These are phyloP conservation scores for Nothura maculosa DNA, from an alignment of 2,797 vertebrate species.

Conservation along the genomic window DNA sequence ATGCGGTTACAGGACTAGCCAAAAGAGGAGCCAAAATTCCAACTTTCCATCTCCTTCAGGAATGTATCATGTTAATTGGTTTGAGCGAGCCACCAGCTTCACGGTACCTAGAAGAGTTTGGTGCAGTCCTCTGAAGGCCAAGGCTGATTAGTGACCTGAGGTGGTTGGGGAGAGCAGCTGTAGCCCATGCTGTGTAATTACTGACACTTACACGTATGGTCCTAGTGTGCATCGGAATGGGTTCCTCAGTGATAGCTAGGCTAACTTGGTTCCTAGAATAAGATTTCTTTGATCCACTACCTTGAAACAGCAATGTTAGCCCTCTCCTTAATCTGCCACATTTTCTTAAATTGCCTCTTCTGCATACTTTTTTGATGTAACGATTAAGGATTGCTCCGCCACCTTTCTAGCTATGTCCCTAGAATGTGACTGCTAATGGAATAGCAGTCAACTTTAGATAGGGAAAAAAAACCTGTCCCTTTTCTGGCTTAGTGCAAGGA, in stretches of 20 bases:
- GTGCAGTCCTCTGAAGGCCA: not conserved
- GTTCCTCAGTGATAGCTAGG: not conserved
- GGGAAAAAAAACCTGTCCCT: not conserved
- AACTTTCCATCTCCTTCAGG: not conserved
- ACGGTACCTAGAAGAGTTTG: not conserved
- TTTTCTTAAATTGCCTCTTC: not conserved
- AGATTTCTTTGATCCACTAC: not conserved
- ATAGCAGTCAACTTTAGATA: not conserved
- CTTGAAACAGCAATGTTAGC: not conserved
- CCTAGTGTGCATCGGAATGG: not conserved
- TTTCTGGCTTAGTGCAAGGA: not conserved
- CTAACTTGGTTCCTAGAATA: not conserved
- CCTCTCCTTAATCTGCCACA: not conserved
- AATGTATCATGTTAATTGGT: accelerated
- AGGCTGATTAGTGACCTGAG: not conserved
- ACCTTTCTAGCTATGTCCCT: not conserved
- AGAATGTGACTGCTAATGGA: not conserved
- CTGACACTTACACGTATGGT: not conserved
- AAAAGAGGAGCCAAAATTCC: not conserved
- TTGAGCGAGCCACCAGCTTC: not conserved
- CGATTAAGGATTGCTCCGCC: not conserved
- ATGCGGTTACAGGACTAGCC: accelerated
- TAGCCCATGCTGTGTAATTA: not conserved
- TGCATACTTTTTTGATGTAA: not conserved
- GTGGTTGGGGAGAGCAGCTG: not conserved